Evolutionary conservation across 2,797 vertebrate genomes (phyloP).

Genomic region (Gymnothorax reevesii): DNA sequence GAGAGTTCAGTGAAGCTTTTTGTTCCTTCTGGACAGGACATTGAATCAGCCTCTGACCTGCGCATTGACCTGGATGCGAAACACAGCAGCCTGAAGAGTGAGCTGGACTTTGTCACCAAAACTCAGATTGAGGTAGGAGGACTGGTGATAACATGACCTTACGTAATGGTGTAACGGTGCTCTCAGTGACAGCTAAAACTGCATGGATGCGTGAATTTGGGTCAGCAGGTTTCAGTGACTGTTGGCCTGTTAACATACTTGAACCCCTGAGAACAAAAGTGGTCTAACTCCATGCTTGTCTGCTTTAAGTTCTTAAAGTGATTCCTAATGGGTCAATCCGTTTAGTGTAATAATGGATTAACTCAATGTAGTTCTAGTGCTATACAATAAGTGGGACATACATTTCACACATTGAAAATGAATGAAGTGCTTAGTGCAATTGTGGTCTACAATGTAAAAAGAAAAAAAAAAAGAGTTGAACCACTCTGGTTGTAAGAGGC

Average conservation of each 20-base stretch:
- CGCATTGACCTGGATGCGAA: slow-evolving; percentile 59
- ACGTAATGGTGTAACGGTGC: neutral
- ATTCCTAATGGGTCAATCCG: too few species aligned
- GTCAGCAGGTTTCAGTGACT: neutral
- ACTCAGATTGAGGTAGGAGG: slow-evolving; percentile 58
- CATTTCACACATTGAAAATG: too few species aligned
- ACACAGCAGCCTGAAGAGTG: slow-evolving; percentile 51
- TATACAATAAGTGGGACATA: too few species aligned
- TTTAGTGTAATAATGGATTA: too few species aligned
- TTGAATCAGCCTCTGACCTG: slow-evolving; percentile 58
- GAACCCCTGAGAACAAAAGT: too few species aligned
- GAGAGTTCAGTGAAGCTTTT: neutral
- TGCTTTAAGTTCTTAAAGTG: too few species aligned
- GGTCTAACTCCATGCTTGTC: too few species aligned
- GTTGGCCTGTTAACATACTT: neutral
- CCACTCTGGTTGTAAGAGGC: too few species aligned
- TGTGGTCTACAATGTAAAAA: too few species aligned
- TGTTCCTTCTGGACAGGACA: slow-evolving; percentile 50
- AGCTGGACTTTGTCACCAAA: slow-evolving; percentile 60
- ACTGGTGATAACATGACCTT: neutral
- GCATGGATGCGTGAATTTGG: neutral
- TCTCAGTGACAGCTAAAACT: neutral
- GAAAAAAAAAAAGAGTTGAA: too few species aligned
- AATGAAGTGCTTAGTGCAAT: too few species aligned
- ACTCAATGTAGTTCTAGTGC: too few species aligned